Evolutionary conservation across 2,888 invertebrate genomes (phyloP), one percentile per base, ranked within the genome.

Genomic region (Caenorhabditis sp.): DNA sequence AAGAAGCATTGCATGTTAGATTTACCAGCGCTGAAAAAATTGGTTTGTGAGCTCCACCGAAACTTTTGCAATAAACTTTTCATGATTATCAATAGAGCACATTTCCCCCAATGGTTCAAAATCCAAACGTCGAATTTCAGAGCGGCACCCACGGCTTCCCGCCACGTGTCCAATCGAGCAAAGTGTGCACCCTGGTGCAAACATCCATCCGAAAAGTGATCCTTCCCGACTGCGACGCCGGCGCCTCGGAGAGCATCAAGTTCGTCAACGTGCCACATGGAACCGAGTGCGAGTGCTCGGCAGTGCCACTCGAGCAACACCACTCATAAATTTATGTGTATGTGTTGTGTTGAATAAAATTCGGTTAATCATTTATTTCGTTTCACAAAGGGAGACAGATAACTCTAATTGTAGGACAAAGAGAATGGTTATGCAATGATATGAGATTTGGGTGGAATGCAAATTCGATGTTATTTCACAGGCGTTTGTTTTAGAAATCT

Each of bases 131-230:
- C n/a, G n/a, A n/a, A n/a, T 80, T 76, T 24, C 74, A 86, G 86
- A 85, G 84, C 38, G 86, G 86, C 19, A 84, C 85, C 1, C 82
- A 85, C 68, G 85, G 85, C 2, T 87, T 87, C 59, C 86, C 86
- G 0, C 76, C 82, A n/a, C 72, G 85, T 7, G 75, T 84, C 8
- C 84, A 85, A 49, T 85, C 64, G 61, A 87, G 86, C 51, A 81
- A 82, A 41, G 86, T 73, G 28, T 87, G 86, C 49, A 80, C 84
- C 49, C 72, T 87, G 28, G 81, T 87, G 22, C 70, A 80, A 63
- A 87, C 85, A 22, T 84, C 84, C 12, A 56, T 28, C 5, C 75
- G 85, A 41, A 74, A 79, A 68, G 83, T 86, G 10, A 44, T 74
- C 10, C 76, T 86, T 8, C 64, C 54, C 10, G 85, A 85, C 38